Evolutionary conservation across 2,888 invertebrate species (phyloP), one percentile per base, ranked within the genome.

Genomic region (Aleiodes leptofemur): DNA sequence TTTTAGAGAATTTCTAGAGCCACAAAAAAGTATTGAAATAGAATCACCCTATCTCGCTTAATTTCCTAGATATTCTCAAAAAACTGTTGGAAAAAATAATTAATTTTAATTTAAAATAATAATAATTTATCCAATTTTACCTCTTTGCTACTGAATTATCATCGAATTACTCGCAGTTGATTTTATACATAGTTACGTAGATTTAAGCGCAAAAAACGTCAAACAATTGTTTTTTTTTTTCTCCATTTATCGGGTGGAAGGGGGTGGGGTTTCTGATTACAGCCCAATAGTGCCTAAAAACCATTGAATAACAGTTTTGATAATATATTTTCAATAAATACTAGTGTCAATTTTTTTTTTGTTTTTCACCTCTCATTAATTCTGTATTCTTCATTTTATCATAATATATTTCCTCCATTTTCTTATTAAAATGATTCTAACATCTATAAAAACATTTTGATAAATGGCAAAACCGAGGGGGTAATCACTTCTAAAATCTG

Each of bases 151-250:
- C 34, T 4, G 34, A 34, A 34, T 43, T 43, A 43, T 43, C 9
- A 43, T 78, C 48, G 38, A 38, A 38, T 38, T 3, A 38, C 6
- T 8, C 38, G 38, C 38, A 43, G 43, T 43, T 43, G 8, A 43
- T 43, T 43, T 77, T 68, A 75, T 73, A 72, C 66, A 69, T 73
- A 76, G 71, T 77, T 74, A 69, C 76, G 38, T 74, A 34, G 4
- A 34, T 43, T 43, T 43, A 43, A 43, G 43, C 43, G 43, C 43
- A 43, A 43, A 78, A 64, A 64, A 64, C 64, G 76, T 77, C 76
- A 76, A 77, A 78, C 69, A 77, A 55, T 77, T 75, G 69, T 71
- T 61, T 55, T 31, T n/a, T n/a, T 34, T 34, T 34, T 23, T 23
- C 23, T 43, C 43, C 43, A 43, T 43, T 43, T 43, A 43, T 43